Evolutionary conservation across 2,113 vertebrate species (phyloP), one percentile per base, ranked within the genome.

Genomic region (Lepus americanus): DNA sequence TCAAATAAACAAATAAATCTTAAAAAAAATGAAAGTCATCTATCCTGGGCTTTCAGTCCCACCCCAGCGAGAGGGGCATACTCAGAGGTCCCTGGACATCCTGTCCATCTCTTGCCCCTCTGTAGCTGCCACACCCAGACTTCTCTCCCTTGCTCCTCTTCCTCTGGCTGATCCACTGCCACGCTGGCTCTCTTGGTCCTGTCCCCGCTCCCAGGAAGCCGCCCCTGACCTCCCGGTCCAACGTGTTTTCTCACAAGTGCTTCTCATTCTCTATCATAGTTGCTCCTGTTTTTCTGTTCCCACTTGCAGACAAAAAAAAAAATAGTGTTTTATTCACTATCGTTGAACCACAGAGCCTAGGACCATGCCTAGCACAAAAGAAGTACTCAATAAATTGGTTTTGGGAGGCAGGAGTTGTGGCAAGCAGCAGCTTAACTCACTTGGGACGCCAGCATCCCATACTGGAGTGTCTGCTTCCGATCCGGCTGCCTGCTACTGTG

Each of bases 91-190:
- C 72, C 36, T 69, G 70, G 12, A 12, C 1, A 1, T n/a, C n/a
- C 9, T 9, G 5, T 31, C 49, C 14, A 22, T 10, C 55, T 31
- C 63, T 51, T 72, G 49, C 63, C 55, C 63, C 27, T 23, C 33
- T 1, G 55, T 0, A 61, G 25, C n/a, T 10, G 5, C n/a, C 2
- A 29, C 9, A 25, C 17, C 39, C 59, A 31, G 11, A 12, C 17
- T 49, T 9, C 49, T 44, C 36, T 36, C 83, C 16, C 39, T 33
- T 2, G 22, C 11, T 33, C 22, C 19, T 36, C 69, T 76, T 39
- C 70, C 17, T 5, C 69, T 14, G 20, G 16, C 59, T 31, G 25
- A 23, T 51, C 20, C 8, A 22, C 0, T 12, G 55, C 22, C 22
- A 72, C 10, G 3, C 61, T 3, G 8, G 16, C 53, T 70, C 63